Conservation (phyloP, 2,797 vertebrate species). For the Etheostoma perlongum region DNA sequence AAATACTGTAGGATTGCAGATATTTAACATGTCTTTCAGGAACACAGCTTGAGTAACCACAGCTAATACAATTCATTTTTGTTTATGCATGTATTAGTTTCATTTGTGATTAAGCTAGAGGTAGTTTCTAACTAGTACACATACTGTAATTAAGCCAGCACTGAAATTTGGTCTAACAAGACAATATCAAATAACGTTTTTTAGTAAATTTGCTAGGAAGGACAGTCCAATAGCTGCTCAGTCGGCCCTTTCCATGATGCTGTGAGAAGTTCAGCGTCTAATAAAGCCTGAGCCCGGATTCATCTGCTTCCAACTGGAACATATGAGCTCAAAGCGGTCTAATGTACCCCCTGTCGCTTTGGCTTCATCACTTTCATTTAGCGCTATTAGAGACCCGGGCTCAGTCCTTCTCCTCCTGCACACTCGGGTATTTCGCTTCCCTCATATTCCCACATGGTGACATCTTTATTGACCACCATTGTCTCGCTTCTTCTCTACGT, state of each 20-base stretch:
- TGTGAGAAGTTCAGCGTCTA: slow-evolving; percentile 18
- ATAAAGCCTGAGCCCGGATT: slow-evolving; percentile 41
- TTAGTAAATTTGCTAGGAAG: slow-evolving; percentile 24
- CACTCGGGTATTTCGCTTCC: slow-evolving; percentile 16
- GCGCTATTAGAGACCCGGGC: slow-evolving; percentile 40
- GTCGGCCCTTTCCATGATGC: slow-evolving; percentile 1
- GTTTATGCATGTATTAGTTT: not conserved
- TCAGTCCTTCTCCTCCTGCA: slow-evolving; percentile 13
- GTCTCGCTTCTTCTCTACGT: slow-evolving; percentile 10
- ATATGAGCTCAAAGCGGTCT: slow-evolving; percentile 50
- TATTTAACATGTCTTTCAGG: not conserved
- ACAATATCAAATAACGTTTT: not conserved
- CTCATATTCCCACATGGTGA: slow-evolving; percentile 53
- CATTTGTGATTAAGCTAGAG: not conserved
- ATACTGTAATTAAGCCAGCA: not conserved
- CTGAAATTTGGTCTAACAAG: not conserved
- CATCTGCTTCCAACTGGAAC: slow-evolving; percentile 56
- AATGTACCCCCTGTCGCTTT: slow-evolving; percentile 58
- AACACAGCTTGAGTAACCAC: not conserved
- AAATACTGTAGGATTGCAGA: not conserved
- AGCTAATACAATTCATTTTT: not conserved
- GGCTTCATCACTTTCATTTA: slow-evolving; percentile 71
- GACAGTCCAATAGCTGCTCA: slow-evolving; percentile 22
- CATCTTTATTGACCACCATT: slow-evolving; percentile 53
- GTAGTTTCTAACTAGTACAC: not conserved